Evolutionary conservation across 2,888 invertebrate genomes (phyloP), one percentile per base, ranked within the genome.

Genomic region (Pharmacophagus antenor): DNA sequence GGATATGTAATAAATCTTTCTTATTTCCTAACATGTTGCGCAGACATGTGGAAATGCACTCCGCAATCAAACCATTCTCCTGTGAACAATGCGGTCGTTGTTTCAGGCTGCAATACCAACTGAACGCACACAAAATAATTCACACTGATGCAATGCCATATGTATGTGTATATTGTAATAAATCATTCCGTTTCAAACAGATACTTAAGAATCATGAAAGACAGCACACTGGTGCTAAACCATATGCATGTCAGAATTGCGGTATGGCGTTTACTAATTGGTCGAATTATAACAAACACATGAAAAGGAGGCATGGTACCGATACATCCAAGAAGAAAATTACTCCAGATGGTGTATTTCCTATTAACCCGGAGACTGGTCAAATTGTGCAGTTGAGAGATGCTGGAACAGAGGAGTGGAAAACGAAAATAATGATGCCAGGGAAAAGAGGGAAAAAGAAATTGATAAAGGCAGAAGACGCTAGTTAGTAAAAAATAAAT

Each of bases 211-310:
- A 94, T n/a, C 95, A 95, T 74, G 91, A 94, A 61, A 82, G 95
- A 15, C 94, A 94, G 67, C 95, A 95, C 66, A 94, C 94, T 0
- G 93, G 93, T 0, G 94, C 93, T 41, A 92, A 95, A 31, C 95
- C 95, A 0, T 95, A 95, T 73, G 92, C 93, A 0, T 96, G 95
- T 69, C 78, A 92, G 37, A 93, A 94, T 64, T 96, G 95, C 70
- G 93, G 94, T 58, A 87, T 90, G 87, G 85, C 95, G 71, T 95
- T 95, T 67, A 95, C 95, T 0, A 95, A 95, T 74, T 95, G 95
- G 95, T 95, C 95, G 0, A 95, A 95, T 81, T 95, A 95, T 70
- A 95, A 95, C 70, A 95, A 95, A 69, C 95, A 95, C 73, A 95
- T 95, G 94, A 95, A 95, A 80, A 83, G 95, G 23, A 86, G 95